Evolutionary conservation across 2,888 invertebrate genomes (phyloP).

Genomic region (Rotaria magnacalcarata): DNA sequence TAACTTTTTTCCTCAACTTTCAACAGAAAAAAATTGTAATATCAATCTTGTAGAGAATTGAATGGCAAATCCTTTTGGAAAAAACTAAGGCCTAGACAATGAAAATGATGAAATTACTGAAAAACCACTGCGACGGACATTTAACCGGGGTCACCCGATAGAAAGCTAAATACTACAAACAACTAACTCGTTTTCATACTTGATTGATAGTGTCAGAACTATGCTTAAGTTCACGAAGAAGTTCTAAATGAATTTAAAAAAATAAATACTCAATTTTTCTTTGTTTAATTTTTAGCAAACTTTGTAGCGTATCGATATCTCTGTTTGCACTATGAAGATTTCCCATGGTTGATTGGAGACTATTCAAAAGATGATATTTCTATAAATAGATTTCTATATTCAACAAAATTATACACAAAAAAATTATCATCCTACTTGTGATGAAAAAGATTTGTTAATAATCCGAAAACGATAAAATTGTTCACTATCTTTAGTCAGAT

Average conservation of each 20-base stretch:
- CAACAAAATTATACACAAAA: neutral
- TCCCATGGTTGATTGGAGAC: neutral
- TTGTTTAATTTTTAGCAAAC: neutral
- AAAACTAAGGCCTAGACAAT: no score
- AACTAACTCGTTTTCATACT: slow-evolving; percentile 5
- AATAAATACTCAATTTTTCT: neutral
- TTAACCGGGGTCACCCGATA: no score
- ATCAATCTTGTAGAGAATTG: no score
- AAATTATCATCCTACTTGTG: neutral
- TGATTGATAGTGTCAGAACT: neutral
- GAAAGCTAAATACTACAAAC: neutral
- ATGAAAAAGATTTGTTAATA: neutral
- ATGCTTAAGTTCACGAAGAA: neutral
- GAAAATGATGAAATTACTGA: no score
- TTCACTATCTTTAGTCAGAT: neutral
- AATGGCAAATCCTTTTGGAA: no score
- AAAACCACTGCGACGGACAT: no score
- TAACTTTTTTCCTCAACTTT: no score
- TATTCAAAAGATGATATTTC: neutral
- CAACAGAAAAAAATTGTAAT: no score
- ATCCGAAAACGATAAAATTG: neutral
- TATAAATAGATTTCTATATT: neutral
- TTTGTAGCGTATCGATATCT: neutral
- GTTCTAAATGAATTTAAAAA: neutral
- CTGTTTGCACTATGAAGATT: neutral